Evolutionary conservation across 2,113 vertebrate species (phyloP).

Genomic region (Melanocharis versteri): DNA sequence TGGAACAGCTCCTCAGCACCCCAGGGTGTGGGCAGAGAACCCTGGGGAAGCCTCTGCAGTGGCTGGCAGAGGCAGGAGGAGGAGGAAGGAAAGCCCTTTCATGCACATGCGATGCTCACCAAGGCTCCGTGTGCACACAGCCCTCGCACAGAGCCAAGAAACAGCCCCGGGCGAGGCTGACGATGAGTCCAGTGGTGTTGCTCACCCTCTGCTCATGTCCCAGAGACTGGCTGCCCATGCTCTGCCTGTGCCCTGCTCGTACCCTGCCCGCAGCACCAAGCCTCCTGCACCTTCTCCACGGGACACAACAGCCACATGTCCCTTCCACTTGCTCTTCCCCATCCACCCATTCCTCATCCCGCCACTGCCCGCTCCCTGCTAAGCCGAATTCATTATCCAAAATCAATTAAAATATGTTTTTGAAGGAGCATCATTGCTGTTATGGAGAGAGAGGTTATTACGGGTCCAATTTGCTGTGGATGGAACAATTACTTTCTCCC

Average conservation of each 20-base stretch:
- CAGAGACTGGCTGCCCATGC: background rate
- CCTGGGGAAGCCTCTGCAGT: background rate
- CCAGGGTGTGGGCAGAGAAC: background rate
- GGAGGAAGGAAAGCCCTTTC: background rate
- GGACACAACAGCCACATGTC: background rate
- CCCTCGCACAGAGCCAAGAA: background rate
- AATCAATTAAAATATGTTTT: background rate
- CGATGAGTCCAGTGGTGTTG: rapidly evolving
- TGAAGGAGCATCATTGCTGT: background rate
- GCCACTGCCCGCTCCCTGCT: background rate
- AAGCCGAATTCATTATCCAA: background rate
- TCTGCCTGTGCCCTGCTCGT: background rate
- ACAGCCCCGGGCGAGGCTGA: background rate
- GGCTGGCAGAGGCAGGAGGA: background rate
- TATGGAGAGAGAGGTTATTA: background rate
- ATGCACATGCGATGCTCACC: rapidly evolving
- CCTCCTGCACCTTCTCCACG: background rate
- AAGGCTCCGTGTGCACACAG: background rate
- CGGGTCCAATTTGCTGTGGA: background rate
- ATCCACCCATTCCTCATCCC: background rate
- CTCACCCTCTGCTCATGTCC: background rate
- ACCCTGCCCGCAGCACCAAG: background rate
- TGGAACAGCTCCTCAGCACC: background rate
- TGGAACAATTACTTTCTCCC: constrained; percentile 33
- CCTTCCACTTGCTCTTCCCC: background rate